Evolutionary conservation across 1,140 invertebrate genomes (phyloP), one percentile per base, ranked within the genome.

Genomic region (Drosophila pectinifera): DNA sequence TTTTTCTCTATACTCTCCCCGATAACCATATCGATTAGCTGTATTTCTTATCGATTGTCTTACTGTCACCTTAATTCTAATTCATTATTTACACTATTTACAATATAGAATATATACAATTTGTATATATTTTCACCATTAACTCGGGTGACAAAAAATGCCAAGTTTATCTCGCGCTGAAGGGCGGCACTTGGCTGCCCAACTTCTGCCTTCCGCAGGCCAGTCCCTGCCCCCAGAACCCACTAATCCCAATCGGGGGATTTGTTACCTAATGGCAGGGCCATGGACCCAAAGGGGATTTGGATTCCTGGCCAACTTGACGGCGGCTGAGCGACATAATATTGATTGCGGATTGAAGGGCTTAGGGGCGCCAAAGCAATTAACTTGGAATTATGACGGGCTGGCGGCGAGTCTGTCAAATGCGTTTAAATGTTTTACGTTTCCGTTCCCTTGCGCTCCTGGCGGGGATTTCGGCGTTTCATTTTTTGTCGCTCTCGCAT

Each of bases 231-330:
- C 58, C 38, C 58, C 39, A 59, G 59, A 65, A 56, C 54, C 51
- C 62, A 58, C 51, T 77, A 84, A 85, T 78, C 57, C 67, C 81
- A 61, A 73, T 69, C 59, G 20, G 65, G 77, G 72, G 75, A 84
- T 80, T 84, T 53, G 36, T 54, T 61, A 58, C 45, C 80, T 77
- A 64, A 80, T 80, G 80, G 74, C 61, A 73, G 36, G 59, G 59
- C 63, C 31, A 39, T 56, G 36, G 20, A 24, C 31, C 63, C 41
- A 36, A 18, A 38, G 26, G 42, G 67, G 64, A 69, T 57, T 48
- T 34, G 5, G 2, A 26, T 22, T 38, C 24, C 26, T 45, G 63
- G 39, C 22, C 62, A 68, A 22, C 74, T 63, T 67, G 73, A 46
- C 36, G 51, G 43, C 45, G 13, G 6, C 24, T 20, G 14, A 28